Evolutionary conservation across 2,113 vertebrate species (phyloP).

Genomic region (Megaleporinus macrocephalus): DNA sequence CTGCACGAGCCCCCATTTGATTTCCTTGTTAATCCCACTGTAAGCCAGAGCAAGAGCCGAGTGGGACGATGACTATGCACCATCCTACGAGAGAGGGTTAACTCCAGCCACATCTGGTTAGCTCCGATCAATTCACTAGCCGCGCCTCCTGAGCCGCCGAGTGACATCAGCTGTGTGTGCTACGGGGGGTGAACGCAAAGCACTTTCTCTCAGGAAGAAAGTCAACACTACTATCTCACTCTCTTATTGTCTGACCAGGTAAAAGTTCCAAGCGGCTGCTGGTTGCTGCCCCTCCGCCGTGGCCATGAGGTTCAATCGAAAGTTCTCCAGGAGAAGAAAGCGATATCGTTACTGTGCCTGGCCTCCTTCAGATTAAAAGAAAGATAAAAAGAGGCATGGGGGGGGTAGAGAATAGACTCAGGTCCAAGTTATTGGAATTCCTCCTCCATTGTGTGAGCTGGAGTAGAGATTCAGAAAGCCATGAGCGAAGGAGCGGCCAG

Average conservation of each 20-base stretch:
- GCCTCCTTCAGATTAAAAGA: neutral
- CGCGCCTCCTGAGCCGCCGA: neutral
- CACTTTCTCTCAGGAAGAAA: conserved; percentile 34
- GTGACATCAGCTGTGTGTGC: neutral
- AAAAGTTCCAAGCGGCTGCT: conserved; percentile 3
- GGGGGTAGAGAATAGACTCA: neutral
- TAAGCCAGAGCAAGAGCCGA: conserved; percentile 24
- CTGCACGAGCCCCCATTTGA: conserved; percentile 52
- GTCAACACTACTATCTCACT: conserved; percentile 38
- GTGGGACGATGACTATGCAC: too few species aligned
- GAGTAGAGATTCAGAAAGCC: conserved; percentile 26
- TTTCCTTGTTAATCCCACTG: conserved; percentile 60
- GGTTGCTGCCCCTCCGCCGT: neutral
- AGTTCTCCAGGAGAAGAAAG: neutral
- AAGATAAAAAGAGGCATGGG: neutral
- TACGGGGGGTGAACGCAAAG: conserved; percentile 7
- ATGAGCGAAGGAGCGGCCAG: neutral
- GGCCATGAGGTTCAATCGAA: conserved; percentile 11
- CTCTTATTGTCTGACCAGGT: conserved; percentile 40
- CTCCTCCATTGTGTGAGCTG: neutral
- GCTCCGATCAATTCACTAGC: neutral
- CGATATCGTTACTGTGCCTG: neutral
- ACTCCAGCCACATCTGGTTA: neutral
- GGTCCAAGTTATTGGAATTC: conserved; percentile 29
- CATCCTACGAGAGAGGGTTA: conserved; percentile 16